Base-by-base conservation (phyloP, 2,888 invertebrate genomes). In the Acrobasis consociella region DNA sequence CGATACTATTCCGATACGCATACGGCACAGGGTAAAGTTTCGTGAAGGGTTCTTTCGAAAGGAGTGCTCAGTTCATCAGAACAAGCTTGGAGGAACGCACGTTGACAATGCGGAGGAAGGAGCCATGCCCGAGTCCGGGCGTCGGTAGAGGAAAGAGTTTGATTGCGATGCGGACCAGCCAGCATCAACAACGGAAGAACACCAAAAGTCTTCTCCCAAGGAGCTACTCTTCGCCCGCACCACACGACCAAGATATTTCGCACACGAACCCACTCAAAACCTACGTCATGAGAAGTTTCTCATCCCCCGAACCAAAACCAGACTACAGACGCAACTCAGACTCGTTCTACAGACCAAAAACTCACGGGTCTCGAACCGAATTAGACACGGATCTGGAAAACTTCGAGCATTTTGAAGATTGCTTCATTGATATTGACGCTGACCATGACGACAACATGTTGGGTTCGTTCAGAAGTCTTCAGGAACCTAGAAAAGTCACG, bases 381-480 rank as follows among this genome's bases (percentile, higher is more conserved):
- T 67, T 91, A 11, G 91, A 92, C 63, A 86, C 89, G 0, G 92
- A 92, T 72, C 78, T 89, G 17, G 91, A 91, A 58, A 88, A 86
- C 62, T 91, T 87, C 64, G 91, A 91, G 66, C 86, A 86, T 63
- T 89, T 91, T 49, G 89, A 90, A 63, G 91, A 91, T 62, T 82
- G 84, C 51, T 85, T 91, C 31, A 75, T 92, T n/a, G 91, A 92
- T 67, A 89, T 91, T 49, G 91, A 92, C 62, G 87, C 87, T 10
- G 91, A 91, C 66, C 81, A 85, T 51, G 89, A 90, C 49, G 85
- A 85, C 2, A 72, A 76, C 46, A 64, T 80, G 5, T 77, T 85
- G 22, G 78, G 80, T 17, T 81, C 82, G 37, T 87, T 84, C 65
- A 75, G 80, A 60, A 80, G 82, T 60, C 82, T 86, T n/a, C 87